phyloP scores from a whole-genome alignment of 2,888 invertebrate genomes.

The Uropetala carovei region DNA sequence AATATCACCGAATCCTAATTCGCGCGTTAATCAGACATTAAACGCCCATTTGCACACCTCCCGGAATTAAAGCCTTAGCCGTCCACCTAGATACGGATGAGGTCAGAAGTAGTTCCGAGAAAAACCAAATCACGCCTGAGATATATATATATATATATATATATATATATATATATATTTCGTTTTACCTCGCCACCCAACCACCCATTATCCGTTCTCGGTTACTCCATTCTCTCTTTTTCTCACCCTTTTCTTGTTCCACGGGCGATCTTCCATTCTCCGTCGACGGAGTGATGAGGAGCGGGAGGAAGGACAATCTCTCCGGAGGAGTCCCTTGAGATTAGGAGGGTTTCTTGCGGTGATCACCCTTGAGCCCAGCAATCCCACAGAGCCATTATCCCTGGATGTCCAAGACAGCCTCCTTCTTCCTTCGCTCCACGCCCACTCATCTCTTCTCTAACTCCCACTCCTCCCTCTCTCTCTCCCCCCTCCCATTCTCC shows the following conservation, averaged over 20 bases:
- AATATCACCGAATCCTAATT: too few relatives aligned
- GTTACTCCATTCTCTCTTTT: too few relatives aligned
- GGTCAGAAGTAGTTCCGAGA: background rate
- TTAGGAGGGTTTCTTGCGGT: conserved; percentile 18
- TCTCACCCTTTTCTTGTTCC: too few relatives aligned
- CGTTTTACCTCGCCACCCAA: background rate
- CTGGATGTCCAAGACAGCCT: conserved; percentile 42
- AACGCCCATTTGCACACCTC: background rate
- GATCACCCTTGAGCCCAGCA: conserved; percentile 33
- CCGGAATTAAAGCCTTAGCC: background rate
- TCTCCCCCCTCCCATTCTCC: background rate
- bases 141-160: too few relatives aligned
- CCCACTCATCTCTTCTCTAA: conserved; percentile 48
- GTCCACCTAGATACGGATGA: background rate
- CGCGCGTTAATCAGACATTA: too few relatives aligned
- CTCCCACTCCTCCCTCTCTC: background rate
- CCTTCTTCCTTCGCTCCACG: conserved; percentile 1
- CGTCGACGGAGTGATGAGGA: background rate
- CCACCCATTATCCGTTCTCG: background rate
- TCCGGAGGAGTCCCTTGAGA: conserved; percentile 45
- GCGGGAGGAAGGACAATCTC: background rate
- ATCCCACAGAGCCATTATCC: conserved; percentile 51
- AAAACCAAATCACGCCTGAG: background rate
- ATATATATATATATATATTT: too few relatives aligned
- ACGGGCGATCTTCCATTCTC: too few relatives aligned